Percentiles rank a stretch among this genome's conserved stretches.
phyloP scores from a whole-genome alignment of 1,140 invertebrate species.

The Hylaeus volcanicus region DNA sequence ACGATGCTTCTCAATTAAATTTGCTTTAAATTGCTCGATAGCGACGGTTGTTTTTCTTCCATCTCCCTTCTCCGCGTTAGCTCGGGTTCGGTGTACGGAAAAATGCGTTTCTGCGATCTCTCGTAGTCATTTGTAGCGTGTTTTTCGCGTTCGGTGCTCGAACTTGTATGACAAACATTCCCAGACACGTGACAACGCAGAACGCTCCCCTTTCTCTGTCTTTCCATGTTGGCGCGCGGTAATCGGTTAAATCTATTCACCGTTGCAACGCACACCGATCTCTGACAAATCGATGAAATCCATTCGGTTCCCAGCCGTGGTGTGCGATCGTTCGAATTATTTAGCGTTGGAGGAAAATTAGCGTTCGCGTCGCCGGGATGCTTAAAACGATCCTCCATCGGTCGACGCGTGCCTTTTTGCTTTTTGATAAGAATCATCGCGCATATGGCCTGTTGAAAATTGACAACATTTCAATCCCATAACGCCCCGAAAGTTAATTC shows the following conservation, averaged over 20 bases:
- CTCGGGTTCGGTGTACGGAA: conserved; percentile 23
- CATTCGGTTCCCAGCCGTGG: conserved; percentile 25
- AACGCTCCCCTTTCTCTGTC: not conserved
- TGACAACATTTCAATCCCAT: conserved; percentile 76
- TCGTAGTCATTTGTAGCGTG: conserved; percentile 2
- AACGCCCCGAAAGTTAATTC: conserved; percentile 77
- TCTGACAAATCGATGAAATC: conserved; percentile 42
- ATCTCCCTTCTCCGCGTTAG: not conserved
- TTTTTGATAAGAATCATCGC: not conserved
- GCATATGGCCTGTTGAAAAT: conserved; percentile 67
- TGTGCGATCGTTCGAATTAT: not conserved
- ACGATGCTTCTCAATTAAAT: conserved; percentile 79
- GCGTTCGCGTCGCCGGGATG: conserved; percentile 17
- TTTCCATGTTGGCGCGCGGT: not conserved
- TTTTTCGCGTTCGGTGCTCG: conserved; percentile 14
- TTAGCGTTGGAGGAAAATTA: conserved; percentile 16
- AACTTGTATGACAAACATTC: conserved; percentile 36
- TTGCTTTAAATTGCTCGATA: conserved; percentile 76
- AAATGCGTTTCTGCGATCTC: conserved; percentile 34
- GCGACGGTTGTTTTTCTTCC: conserved; percentile 45
- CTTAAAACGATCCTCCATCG: not conserved
- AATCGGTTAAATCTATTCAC: conserved; percentile 40
- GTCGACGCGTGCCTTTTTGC: no score
- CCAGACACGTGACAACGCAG: conserved; percentile 13
- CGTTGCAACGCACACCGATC: conserved; percentile 1